Evolutionary conservation across 2,113 vertebrate genomes (phyloP).

Genomic region (Brevimyrus niger): DNA sequence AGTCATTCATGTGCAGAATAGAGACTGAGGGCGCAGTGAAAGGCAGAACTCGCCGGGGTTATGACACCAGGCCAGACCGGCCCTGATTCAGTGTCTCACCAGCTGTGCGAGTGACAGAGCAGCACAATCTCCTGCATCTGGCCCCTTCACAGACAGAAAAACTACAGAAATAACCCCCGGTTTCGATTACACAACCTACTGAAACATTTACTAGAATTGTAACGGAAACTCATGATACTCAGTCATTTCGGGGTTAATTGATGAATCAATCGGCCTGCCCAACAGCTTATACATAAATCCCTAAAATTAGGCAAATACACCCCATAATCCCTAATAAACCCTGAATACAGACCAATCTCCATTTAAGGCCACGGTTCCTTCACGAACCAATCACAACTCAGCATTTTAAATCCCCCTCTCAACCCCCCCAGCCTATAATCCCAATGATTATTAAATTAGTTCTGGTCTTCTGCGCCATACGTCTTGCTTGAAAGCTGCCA

Average conservation of each 20-base stretch:
- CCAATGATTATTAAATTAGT: constrained; percentile 59
- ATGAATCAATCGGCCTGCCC: neutral
- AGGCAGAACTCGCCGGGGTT: neutral
- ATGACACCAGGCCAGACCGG: neutral
- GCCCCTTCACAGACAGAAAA: neutral
- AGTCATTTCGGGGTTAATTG: neutral
- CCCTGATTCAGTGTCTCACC: neutral
- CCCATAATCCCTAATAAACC: constrained; percentile 5
- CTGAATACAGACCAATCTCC: constrained; percentile 46
- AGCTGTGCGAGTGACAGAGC: neutral
- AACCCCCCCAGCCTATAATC: constrained; percentile 64
- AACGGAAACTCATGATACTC: neutral
- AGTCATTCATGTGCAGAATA: neutral
- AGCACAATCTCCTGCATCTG: neutral
- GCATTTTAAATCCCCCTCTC: constrained; percentile 53
- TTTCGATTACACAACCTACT: neutral
- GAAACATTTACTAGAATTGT: neutral
- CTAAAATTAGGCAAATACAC: constrained; percentile 9
- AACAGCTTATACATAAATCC: neutral
- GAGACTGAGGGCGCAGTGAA: neutral
- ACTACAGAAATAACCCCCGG: neutral
- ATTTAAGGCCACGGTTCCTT: constrained; percentile 50
- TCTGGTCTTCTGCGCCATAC: constrained; percentile 52
- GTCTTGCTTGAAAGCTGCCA: constrained; percentile 45
- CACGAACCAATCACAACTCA: constrained; percentile 51